Conservation (phyloP, 2,888 invertebrate genomes). For the Spodoptera exigua region DNA sequence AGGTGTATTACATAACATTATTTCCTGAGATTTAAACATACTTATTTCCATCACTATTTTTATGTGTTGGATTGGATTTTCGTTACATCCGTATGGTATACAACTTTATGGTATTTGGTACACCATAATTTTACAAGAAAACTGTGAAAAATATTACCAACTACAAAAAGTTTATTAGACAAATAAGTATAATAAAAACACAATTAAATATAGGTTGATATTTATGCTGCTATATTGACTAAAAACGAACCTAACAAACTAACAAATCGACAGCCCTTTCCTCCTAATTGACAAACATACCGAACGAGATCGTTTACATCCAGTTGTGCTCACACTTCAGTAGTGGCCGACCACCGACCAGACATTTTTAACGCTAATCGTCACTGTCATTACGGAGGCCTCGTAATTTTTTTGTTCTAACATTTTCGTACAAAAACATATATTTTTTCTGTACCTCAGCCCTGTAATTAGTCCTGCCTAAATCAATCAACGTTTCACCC, state of each 20-base stretch:
- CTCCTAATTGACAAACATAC: slow-evolving; percentile 1
- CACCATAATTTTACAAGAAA: too few relatives aligned
- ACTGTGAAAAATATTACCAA: too few relatives aligned
- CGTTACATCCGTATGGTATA: too few relatives aligned
- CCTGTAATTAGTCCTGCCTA: slow-evolving; percentile 56
- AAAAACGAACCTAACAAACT: too few relatives aligned
- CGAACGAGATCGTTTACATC: slow-evolving; percentile 1
- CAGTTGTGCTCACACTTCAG: too few relatives aligned
- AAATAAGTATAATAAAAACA: too few relatives aligned
- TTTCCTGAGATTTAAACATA: too few relatives aligned
- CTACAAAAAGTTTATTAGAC: too few relatives aligned
- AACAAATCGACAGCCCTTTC: too few relatives aligned
- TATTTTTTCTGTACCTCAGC: slow-evolving; percentile 47
- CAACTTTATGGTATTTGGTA: too few relatives aligned
- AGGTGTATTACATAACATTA: too few relatives aligned
- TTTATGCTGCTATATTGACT: slow-evolving; percentile 1
- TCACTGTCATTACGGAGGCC: slow-evolving; percentile 45
- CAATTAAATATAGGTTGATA: not conserved
- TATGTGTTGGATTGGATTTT: too few relatives aligned
- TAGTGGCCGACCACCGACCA: not conserved
- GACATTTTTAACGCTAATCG: slow-evolving; percentile 47
- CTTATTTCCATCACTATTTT: not conserved
- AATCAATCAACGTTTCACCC: slow-evolving; percentile 59
- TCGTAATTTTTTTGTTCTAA: slow-evolving; percentile 43
- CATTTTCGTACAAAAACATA: slow-evolving; percentile 40